A percentile compares a stretch with the other conserved stretches of the same genome.
These are phyloP conservation scores for Oryzias curvinotus DNA, from an alignment of 2,113 vertebrate species.

Conservation along the genomic window DNA sequence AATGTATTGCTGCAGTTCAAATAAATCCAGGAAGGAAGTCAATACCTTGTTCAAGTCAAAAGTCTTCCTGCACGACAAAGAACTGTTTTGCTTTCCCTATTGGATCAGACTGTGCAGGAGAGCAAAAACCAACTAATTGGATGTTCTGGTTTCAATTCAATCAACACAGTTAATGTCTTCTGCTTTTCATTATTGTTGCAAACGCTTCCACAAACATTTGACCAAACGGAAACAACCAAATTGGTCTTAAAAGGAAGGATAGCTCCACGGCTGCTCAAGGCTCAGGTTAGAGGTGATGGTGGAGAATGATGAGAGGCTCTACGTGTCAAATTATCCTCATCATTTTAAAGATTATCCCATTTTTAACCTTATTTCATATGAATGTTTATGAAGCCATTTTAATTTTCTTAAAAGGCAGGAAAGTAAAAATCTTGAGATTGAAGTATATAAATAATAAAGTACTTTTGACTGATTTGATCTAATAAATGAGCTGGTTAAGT, in stretches of 20 bases:
- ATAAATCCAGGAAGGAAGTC: neutral
- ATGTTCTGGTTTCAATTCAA: conserved; percentile 35
- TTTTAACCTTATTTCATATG: neutral
- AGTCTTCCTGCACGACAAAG: neutral
- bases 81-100: neutral
- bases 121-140: conserved; percentile 13
- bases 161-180: conserved; percentile 25
- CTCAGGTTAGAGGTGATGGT: neutral
- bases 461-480: too few species aligned
- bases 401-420: too few species aligned
- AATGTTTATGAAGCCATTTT: too few species aligned
- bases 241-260: conserved; percentile 3
- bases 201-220: conserved; percentile 21
- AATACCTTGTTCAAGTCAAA: neutral
- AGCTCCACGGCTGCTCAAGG: neutral
- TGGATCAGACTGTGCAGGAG: neutral
- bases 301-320: neutral
- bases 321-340: neutral
- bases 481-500: too few species aligned
- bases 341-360: neutral
- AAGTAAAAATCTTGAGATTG: too few species aligned
- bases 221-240: neutral
- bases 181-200: neutral
- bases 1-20: conserved; percentile 10
- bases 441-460: too few species aligned